Percentiles rank a stretch among this genome's conserved stretches.
Conservation (phyloP, 2,888 invertebrate species). For the Aquatica leii region DNA sequence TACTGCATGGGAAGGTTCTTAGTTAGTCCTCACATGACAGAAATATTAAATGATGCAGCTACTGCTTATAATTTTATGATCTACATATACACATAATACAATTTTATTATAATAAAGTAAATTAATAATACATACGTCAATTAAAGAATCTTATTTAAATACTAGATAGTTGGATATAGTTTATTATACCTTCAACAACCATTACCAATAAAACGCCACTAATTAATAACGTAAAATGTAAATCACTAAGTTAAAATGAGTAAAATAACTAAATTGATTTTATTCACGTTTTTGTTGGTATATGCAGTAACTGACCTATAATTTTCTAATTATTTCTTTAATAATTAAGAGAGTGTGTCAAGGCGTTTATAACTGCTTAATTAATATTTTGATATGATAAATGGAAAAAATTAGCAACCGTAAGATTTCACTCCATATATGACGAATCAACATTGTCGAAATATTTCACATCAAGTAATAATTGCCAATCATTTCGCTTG, state of each 20-base stretch:
- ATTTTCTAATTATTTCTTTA: constrained; percentile 27
- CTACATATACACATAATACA: constrained; percentile 21
- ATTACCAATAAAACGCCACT: too few species aligned
- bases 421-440: constrained; percentile 47
- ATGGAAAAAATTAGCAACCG: constrained; percentile 36
- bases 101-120: constrained; percentile 34
- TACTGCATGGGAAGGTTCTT: constrained; percentile 41
- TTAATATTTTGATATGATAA: constrained; percentile 25
- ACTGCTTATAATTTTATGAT: constrained; percentile 36
- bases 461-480: constrained; percentile 14
- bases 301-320: constrained; percentile 12
- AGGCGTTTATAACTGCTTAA: constrained; percentile 29
- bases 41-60: constrained; percentile 41
- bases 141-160: constrained; percentile 22
- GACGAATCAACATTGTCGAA: constrained; percentile 25
- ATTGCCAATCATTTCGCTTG: constrained; percentile 6
- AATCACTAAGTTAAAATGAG: not conserved
- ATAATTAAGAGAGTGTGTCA: constrained; percentile 22
- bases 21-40: constrained; percentile 36
- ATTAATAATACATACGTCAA: constrained; percentile 38
- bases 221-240: too few species aligned
- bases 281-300: not conserved
- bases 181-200: constrained; percentile 9
- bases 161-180: constrained; percentile 23
- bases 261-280: not conserved